phyloP scores from a whole-genome alignment of 2,797 vertebrate genomes.

The Sylvilagus floridanus region DNA sequence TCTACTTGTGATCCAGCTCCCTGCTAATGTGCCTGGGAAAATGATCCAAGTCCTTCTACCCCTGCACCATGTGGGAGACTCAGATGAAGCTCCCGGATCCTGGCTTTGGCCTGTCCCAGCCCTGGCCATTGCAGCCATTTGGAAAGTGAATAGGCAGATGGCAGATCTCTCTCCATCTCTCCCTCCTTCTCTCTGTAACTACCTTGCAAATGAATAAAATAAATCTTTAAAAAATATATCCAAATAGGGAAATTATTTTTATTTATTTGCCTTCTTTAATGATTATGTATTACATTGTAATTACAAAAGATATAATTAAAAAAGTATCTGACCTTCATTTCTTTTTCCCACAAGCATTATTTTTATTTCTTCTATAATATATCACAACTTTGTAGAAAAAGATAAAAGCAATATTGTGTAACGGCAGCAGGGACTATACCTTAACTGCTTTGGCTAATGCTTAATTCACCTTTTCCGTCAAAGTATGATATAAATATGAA shows the following conservation, averaged over 20 bases:
- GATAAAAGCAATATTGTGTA: neutral
- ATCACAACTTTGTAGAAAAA: neutral
- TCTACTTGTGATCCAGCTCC: too few species aligned
- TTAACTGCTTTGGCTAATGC: constrained; percentile 6
- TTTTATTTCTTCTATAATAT: neutral
- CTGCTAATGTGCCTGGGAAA: too few species aligned
- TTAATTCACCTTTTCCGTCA: neutral
- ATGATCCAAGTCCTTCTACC: too few species aligned
- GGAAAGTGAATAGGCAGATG: too few species aligned
- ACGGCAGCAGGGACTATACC: neutral
- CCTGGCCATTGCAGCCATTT: too few species aligned
- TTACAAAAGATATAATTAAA: neutral
- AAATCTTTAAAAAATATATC: constrained; percentile 8
- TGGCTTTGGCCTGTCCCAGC: too few species aligned
- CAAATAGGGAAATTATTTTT: neutral
- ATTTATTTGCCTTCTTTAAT: neutral
- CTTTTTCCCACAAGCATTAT: neutral
- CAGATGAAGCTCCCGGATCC: too few species aligned
- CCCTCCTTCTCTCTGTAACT: too few species aligned
- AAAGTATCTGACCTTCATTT: neutral
- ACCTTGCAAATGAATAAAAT: neutral
- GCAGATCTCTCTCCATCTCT: too few species aligned
- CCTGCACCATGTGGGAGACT: too few species aligned
- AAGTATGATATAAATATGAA: neutral
- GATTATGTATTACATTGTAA: neutral